Conservation (phyloP, 2,888 invertebrate species). For the Andrena praecox region DNA sequence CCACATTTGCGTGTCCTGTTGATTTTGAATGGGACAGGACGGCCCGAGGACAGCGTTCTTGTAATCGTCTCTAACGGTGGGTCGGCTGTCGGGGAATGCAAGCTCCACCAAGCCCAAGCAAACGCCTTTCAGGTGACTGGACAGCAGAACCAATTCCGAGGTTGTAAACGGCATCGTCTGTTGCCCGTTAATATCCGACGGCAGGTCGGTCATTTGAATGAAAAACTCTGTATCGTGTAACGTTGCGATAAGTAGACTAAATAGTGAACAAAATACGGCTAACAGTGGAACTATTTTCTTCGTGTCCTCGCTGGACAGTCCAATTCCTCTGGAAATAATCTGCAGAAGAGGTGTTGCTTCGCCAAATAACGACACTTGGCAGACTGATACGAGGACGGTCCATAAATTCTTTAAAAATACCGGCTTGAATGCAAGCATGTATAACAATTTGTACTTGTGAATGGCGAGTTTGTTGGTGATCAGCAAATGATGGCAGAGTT, state of each 20-base stretch:
- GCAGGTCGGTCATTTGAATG: conserved; percentile 83
- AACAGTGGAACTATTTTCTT: conserved; percentile 91
- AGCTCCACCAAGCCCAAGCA: conserved; percentile 94
- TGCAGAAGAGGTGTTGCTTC: conserved; percentile 88
- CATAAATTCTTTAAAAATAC: conserved; percentile 92
- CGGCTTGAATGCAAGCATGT: conserved; percentile 92
- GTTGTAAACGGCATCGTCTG: conserved; percentile 90
- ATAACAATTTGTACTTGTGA: conserved; percentile 93
- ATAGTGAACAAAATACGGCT: conserved; percentile 93
- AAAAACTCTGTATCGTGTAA: conserved; percentile 95
- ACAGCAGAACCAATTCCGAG: conserved; percentile 90
- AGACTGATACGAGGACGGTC: conserved; percentile 86
- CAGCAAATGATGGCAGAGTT: conserved; percentile 93
- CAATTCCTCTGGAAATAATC: conserved; percentile 89
- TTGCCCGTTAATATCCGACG: conserved; percentile 66
- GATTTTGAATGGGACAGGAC: conserved; percentile 59
- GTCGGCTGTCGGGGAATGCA: conserved; percentile 92
- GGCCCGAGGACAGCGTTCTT: conserved; percentile 84
- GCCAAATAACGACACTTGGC: conserved; percentile 85
- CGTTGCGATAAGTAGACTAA: conserved; percentile 92
- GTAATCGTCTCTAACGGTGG: conserved; percentile 88
- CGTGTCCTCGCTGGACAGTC: conserved; percentile 87
- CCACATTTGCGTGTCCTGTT: conserved; percentile 89
- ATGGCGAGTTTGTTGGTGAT: conserved; percentile 93
- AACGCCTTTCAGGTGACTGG: conserved; percentile 91